Evolutionary conservation across 2,888 invertebrate species (phyloP).

Genomic region (Leptinotarsa rubiginosa): DNA sequence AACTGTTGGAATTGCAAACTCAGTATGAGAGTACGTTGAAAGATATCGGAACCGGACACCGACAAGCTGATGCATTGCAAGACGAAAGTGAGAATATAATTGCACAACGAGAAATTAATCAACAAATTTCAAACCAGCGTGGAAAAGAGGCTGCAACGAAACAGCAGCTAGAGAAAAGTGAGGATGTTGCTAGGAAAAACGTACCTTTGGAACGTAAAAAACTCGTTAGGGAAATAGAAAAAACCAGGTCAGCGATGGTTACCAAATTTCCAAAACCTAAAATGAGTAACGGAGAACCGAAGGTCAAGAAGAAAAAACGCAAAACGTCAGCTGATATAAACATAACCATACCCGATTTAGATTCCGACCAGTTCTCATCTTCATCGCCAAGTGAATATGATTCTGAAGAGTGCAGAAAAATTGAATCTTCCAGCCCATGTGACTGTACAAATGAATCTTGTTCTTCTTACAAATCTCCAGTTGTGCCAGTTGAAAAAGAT

Average conservation of each 20-base stretch:
- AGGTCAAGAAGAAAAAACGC: constrained; percentile 28
- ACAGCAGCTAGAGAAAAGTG: constrained; percentile 59
- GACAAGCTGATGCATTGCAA: constrained; percentile 64
- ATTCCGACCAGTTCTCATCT: constrained; percentile 18
- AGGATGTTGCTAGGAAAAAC: constrained; percentile 53
- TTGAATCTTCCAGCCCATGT: constrained; percentile 31
- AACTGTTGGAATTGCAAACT: constrained; percentile 67
- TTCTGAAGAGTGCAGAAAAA: background rate
- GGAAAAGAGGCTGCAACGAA: constrained; percentile 63
- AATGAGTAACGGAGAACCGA: constrained; percentile 2
- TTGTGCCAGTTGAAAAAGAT: constrained; percentile 9
- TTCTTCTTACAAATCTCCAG: constrained; percentile 6
- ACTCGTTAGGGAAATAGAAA: constrained; percentile 66
- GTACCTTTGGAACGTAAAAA: constrained; percentile 57
- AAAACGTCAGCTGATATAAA: constrained; percentile 46
- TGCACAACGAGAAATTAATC: constrained; percentile 42
- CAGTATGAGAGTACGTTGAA: constrained; percentile 68
- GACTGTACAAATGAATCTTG: constrained; percentile 42
- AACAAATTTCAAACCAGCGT: constrained; percentile 61
- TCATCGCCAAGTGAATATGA: constrained; percentile 7
- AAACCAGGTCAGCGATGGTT: constrained; percentile 51
- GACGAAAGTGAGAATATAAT: constrained; percentile 57
- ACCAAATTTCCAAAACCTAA: constrained; percentile 24
- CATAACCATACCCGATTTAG: constrained; percentile 47
- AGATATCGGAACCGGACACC: constrained; percentile 69